phyloP scores from a whole-genome alignment of 2,113 vertebrate genomes.

The Spizaetus ornatus region DNA sequence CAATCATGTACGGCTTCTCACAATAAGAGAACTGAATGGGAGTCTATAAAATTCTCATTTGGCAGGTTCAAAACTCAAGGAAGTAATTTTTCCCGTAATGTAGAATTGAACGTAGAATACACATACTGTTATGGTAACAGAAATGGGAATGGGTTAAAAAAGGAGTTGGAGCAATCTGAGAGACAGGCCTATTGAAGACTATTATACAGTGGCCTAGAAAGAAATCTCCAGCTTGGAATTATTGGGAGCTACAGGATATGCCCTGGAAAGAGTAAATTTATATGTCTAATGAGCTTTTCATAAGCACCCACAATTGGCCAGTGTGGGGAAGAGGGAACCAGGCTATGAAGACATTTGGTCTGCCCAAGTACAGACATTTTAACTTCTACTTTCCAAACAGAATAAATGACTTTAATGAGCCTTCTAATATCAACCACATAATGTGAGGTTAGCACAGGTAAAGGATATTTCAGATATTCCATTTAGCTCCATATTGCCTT shows the following conservation, averaged over 20 bases:
- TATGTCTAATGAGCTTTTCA: background rate
- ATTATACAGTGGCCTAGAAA: background rate
- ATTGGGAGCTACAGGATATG: background rate
- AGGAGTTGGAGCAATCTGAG: background rate
- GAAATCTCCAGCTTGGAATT: background rate
- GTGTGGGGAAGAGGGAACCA: background rate
- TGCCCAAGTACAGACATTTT: background rate
- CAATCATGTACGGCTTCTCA: background rate
- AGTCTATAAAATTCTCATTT: background rate
- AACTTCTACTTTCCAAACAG: background rate
- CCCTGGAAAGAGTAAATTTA: background rate
- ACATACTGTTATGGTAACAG: background rate
- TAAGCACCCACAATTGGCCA: background rate
- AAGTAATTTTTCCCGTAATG: background rate
- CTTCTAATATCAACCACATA: background rate
- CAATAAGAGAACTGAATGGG: background rate
- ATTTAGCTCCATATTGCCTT: background rate
- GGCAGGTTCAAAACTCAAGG: background rate
- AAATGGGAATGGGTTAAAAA: background rate
- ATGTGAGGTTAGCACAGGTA: background rate
- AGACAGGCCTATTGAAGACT: background rate
- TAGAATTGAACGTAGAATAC: background rate
- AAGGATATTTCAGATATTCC: background rate
- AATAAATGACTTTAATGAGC: background rate
- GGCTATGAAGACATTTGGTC: background rate